A percentile compares a stretch with the other conserved stretches of the same genome.
phyloP scores from a whole-genome alignment of 2,888 invertebrate species.

The Plebejus melissa region DNA sequence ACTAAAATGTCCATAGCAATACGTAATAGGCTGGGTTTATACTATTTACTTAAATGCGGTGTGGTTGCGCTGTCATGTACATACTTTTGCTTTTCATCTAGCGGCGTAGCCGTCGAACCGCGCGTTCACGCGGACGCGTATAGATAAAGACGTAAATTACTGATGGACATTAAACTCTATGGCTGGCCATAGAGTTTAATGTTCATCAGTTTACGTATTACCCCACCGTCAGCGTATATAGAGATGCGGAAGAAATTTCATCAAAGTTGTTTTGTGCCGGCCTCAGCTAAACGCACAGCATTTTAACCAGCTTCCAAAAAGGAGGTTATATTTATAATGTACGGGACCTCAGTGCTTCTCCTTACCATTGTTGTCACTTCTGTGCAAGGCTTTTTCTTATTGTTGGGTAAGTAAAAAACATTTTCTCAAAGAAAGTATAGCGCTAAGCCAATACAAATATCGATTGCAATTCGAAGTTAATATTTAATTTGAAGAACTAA shows the following conservation, averaged over 20 bases:
- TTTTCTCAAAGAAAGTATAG: background rate
- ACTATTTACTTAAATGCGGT: too few relatives aligned
- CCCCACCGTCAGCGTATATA: background rate
- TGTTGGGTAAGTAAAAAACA: background rate
- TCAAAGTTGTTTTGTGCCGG: constrained; percentile 1
- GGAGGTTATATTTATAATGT: background rate
- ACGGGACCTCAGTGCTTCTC: background rate
- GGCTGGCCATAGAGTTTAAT: background rate
- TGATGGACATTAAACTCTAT: too few relatives aligned
- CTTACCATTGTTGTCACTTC: background rate
- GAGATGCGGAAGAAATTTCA: constrained; percentile 21
- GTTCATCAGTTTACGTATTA: background rate
- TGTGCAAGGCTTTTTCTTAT: constrained; percentile 19
- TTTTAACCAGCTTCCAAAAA: background rate
- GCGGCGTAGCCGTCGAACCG: too few relatives aligned
- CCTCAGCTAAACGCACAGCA: background rate
- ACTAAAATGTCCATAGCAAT: too few relatives aligned
- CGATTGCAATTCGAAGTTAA: too few relatives aligned
- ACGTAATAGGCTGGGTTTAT: too few relatives aligned
- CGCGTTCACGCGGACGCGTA: too few relatives aligned
- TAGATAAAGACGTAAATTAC: background rate
- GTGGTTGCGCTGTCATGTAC: too few relatives aligned
- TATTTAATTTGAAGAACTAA: too few relatives aligned
- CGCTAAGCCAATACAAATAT: too few relatives aligned
- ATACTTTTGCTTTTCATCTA: too few relatives aligned